phyloP scores from a whole-genome alignment of 2,888 invertebrate genomes.

The Myathropa florea region DNA sequence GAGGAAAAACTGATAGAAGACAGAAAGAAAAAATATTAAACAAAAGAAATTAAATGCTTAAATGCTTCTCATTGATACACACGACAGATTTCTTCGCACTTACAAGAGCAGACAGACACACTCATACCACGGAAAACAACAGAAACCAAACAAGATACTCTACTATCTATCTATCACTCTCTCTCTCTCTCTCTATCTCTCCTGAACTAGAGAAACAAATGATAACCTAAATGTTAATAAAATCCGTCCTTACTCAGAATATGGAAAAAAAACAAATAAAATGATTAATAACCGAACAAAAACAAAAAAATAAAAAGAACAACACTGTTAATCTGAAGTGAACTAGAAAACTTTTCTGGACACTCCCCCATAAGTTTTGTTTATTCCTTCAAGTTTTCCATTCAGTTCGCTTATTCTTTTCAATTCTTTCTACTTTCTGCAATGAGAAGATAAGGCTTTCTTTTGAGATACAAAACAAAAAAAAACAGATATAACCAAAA shows the following conservation, averaged over 20 bases:
- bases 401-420: conserved; percentile 8
- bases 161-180: not conserved
- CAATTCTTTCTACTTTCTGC: conserved; percentile 7
- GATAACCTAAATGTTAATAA: conserved; percentile 62
- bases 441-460: conserved; percentile 58
- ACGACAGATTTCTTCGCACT: not conserved
- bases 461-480: conserved; percentile 18
- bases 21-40: conserved; percentile 17
- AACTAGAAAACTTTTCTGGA: not conserved
- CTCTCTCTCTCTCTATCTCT: not conserved
- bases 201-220: conserved; percentile 22
- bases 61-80: conserved; percentile 57
- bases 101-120: not conserved
- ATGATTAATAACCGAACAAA: not conserved
- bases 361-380: not conserved
- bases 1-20: not conserved
- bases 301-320: no score
- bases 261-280: not conserved
- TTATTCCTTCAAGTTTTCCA: not conserved
- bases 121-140: not conserved
- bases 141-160: not conserved
- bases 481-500: not conserved
- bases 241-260: conserved; percentile 66
- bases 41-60: not conserved
- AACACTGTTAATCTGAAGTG: not conserved